phyloP scores from a whole-genome alignment of 2,113 vertebrate genomes.

The Peromyscus leucopus region DNA sequence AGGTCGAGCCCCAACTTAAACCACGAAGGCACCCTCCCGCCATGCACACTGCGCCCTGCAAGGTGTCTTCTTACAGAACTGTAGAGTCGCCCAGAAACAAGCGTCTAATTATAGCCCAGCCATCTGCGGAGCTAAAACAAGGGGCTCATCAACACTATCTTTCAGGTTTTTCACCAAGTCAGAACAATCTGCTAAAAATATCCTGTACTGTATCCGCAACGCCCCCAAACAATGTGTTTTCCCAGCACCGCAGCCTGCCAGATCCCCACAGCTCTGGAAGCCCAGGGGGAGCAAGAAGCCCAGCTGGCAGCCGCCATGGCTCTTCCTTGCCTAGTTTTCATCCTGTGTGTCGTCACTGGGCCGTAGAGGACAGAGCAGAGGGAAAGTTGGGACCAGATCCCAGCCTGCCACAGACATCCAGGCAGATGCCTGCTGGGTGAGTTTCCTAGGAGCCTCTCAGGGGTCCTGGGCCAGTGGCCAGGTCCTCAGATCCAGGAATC shows the following conservation, averaged over 20 bases:
- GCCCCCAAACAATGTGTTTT: slow-evolving; percentile 70
- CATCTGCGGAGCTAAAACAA: slow-evolving; percentile 73
- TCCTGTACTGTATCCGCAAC: slow-evolving; percentile 40
- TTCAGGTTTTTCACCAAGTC: slow-evolving; percentile 78
- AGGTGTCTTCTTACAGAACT: slow-evolving; percentile 64
- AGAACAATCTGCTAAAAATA: slow-evolving; percentile 78
- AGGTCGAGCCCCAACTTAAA: slow-evolving; percentile 8
- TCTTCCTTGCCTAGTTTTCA: slow-evolving; percentile 6
- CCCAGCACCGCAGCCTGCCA: neutral
- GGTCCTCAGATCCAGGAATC: neutral
- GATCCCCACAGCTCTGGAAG: neutral
- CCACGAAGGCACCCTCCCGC: neutral
- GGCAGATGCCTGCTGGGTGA: neutral
- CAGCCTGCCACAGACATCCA: neutral
- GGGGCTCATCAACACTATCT: slow-evolving; percentile 56
- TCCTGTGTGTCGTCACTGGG: neutral
- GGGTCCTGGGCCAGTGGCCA: neutral
- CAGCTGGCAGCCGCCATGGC: neutral
- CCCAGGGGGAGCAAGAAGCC: neutral
- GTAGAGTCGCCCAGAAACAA: slow-evolving; percentile 75
- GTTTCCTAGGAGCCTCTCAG: neutral
- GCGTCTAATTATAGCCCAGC: slow-evolving; percentile 65
- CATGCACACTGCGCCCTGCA: neutral
- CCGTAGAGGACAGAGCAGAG: neutral
- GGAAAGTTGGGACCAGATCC: neutral